A percentile compares a stretch with the other conserved stretches of the same genome.
Conservation (phyloP, 2,888 invertebrate genomes). For the Athripsodes cinereus region DNA sequence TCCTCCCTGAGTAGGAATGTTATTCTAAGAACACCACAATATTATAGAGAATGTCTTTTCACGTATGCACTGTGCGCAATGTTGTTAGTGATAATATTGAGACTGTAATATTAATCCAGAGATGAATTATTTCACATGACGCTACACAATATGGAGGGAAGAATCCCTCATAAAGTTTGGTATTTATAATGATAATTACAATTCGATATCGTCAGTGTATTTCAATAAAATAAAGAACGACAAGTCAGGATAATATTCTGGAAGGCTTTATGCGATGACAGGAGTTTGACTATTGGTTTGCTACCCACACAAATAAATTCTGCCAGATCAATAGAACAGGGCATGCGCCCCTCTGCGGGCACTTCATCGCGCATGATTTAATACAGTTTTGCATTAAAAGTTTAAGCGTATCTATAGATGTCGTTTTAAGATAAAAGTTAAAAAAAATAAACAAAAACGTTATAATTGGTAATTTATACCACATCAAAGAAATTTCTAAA, state of each 20-base stretch:
- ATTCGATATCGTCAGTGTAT: no score
- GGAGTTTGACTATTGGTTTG: background rate
- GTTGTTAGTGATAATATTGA: background rate
- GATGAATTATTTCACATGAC: constrained; percentile 1
- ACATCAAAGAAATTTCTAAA: no score
- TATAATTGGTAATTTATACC: no score
- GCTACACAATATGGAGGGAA: constrained; percentile 11
- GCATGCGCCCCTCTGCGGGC: background rate
- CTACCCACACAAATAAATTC: constrained; percentile 9
- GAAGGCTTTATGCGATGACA: constrained; percentile 12
- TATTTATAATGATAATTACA: no score
- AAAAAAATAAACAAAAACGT: no score
- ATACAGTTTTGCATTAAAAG: no score
- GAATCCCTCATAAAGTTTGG: constrained; percentile 24
- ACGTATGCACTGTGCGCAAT: background rate
- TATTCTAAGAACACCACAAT: no score
- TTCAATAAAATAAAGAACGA: background rate
- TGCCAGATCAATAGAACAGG: constrained; percentile 13
- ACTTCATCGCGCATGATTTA: background rate
- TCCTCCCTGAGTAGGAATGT: no score
- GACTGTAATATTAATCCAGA: background rate
- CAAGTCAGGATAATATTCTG: background rate
- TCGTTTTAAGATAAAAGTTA: no score
- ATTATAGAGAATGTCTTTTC: no score
- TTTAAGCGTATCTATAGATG: no score